phyloP scores from a whole-genome alignment of 2,797 vertebrate species.

The Sciurus carolinensis region DNA sequence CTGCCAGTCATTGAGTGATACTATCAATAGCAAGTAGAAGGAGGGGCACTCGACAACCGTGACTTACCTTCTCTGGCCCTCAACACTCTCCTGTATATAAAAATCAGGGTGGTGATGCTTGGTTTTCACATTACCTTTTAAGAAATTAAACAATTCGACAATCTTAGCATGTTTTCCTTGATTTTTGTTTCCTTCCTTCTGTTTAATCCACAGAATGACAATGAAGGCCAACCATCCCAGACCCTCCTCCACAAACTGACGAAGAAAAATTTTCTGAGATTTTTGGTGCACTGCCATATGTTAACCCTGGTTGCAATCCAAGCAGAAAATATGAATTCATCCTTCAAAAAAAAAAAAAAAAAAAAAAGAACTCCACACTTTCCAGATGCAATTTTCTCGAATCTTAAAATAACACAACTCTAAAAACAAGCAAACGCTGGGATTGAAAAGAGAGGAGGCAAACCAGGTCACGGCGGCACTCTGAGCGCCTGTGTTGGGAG shows the following conservation, averaged over 20 bases:
- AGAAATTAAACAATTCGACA: neutral
- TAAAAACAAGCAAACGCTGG: conserved; percentile 73
- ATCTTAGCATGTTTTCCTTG: neutral
- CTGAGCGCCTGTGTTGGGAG: conserved; percentile 43
- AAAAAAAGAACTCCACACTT: conserved; percentile 26
- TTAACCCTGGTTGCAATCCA: conserved; percentile 40
- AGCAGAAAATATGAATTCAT: conserved; percentile 54
- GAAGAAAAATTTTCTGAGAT: conserved; percentile 30
- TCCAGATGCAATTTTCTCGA: conserved; percentile 70
- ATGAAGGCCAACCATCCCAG: neutral
- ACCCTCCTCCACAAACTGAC: neutral
- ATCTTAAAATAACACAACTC: conserved; percentile 76
- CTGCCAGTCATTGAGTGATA: neutral
- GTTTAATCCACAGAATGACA: neutral
- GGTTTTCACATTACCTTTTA: neutral
- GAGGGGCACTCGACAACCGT: neutral
- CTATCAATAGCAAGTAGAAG: neutral
- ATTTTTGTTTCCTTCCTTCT: neutral
- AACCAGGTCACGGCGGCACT: conserved; percentile 66
- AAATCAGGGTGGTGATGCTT: neutral
- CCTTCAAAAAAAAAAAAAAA: neutral
- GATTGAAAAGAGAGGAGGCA: conserved; percentile 5
- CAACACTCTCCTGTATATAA: neutral
- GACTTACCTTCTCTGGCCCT: neutral
- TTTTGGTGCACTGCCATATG: conserved; percentile 5